A percentile compares a stretch with the other conserved stretches of the same genome.
Conservation (phyloP, 2,888 invertebrate genomes). For the Agrotis segetum region DNA sequence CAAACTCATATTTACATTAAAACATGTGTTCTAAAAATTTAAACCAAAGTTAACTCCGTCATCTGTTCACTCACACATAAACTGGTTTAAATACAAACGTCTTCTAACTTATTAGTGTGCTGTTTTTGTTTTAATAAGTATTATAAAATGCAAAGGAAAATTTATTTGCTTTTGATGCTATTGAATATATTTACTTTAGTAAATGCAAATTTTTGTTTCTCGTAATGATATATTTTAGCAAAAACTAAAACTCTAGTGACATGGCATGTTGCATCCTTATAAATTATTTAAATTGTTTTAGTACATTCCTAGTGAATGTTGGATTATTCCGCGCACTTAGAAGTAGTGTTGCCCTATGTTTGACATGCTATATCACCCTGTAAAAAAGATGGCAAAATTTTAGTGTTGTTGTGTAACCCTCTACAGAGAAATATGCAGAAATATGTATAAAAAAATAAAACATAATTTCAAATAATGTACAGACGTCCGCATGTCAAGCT, state of each 20-base stretch:
- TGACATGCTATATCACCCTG: conserved; percentile 29
- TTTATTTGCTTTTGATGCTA: conserved; percentile 36
- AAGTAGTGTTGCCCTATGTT: conserved; percentile 36
- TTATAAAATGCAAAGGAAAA: conserved; percentile 9
- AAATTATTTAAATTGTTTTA: conserved; percentile 14
- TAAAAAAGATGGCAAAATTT: conserved; percentile 22
- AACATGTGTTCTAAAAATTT: conserved; percentile 81
- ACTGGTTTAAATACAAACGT: conserved; percentile 61
- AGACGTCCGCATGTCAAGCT: too few relatives aligned
- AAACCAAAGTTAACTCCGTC: conserved; percentile 66
- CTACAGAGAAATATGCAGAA: conserved; percentile 15
- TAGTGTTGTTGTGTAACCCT: conserved; percentile 22
- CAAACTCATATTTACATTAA: conserved; percentile 76
- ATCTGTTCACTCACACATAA: conserved; percentile 76
- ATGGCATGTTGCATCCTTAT: conserved; percentile 53
- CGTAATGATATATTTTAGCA: conserved; percentile 1
- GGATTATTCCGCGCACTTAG: conserved; percentile 38
- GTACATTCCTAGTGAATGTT: conserved; percentile 10
- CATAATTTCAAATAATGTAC: not conserved
- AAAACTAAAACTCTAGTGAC: conserved; percentile 19
- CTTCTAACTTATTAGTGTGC: conserved; percentile 30
- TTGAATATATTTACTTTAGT: not conserved
- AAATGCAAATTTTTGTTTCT: conserved; percentile 1
- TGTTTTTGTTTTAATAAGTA: conserved; percentile 30
- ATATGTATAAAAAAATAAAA: conserved; percentile 8